Evolutionary conservation across 1,140 invertebrate genomes (phyloP).

Genomic region (Idris sp.): DNA sequence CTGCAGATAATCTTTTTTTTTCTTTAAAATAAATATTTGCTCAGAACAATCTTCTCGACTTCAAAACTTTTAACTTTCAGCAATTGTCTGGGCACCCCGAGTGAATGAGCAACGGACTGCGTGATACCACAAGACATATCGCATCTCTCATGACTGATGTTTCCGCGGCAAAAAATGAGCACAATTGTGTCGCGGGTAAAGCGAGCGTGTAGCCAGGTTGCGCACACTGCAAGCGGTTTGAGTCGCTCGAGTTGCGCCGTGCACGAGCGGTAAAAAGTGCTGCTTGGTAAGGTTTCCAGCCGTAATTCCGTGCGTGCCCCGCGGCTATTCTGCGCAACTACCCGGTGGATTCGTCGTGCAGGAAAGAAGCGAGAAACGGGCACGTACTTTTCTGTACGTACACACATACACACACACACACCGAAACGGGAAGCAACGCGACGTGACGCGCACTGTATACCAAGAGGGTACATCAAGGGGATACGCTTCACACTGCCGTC

Average conservation of each 20-base stretch:
- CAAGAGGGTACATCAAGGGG: constrained; percentile 51
- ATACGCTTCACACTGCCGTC: constrained; percentile 65
- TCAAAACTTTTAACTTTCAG: too few species aligned
- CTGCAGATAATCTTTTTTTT: too few species aligned
- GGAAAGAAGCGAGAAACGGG: constrained; percentile 68
- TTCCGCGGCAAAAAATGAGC: constrained; percentile 39
- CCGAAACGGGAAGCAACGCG: constrained; percentile 33
- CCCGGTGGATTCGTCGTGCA: constrained; percentile 68
- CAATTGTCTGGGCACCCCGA: too few species aligned
- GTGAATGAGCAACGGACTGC: constrained; percentile 14
- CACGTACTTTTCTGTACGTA: constrained; percentile 50
- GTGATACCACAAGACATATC: constrained; percentile 27
- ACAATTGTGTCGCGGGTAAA: constrained; percentile 49
- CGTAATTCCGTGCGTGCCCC: constrained; percentile 70
- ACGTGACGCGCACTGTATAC: constrained; percentile 39
- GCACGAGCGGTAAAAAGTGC: constrained; percentile 43
- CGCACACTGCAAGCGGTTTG: constrained; percentile 25
- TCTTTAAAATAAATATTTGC: too few species aligned
- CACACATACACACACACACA: constrained; percentile 31
- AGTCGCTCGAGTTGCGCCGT: constrained; percentile 44
- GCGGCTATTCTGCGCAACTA: constrained; percentile 67
- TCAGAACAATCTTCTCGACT: too few species aligned
- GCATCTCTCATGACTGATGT: constrained; percentile 42
- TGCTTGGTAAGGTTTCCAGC: constrained; percentile 59
- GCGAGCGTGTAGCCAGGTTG: constrained; percentile 39